Conservation (phyloP, 2,113 vertebrate genomes). For the Dascyllus trimaculatus region DNA sequence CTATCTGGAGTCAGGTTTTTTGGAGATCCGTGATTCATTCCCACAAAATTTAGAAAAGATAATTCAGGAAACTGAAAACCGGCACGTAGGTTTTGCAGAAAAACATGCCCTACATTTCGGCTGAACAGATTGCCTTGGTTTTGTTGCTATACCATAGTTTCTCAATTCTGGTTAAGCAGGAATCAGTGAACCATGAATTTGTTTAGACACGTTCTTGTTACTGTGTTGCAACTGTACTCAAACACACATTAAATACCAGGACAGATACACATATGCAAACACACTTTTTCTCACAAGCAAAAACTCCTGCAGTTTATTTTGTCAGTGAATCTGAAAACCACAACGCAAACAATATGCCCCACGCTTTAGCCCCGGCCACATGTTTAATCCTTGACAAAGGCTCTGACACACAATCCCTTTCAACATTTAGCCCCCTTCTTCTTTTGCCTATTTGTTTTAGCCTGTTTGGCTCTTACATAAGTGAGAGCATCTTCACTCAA, state of each 20-base stretch:
- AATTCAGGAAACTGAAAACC: not conserved
- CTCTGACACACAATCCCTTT: constrained; percentile 56
- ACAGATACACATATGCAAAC: constrained; percentile 56
- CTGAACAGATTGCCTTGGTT: constrained; percentile 5
- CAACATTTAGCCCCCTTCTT: constrained; percentile 16
- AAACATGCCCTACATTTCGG: constrained; percentile 13
- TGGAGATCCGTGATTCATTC: not conserved
- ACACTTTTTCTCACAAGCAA: constrained; percentile 66
- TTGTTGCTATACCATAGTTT: constrained; percentile 28
- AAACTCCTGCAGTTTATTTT: constrained; percentile 72
- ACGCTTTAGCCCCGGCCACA: constrained; percentile 53
- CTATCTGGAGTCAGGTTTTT: constrained; percentile 4
- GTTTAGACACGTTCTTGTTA: constrained; percentile 39
- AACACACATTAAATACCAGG: constrained; percentile 48
- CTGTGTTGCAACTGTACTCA: constrained; percentile 52
- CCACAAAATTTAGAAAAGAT: constrained; percentile 21
- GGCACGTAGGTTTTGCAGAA: not conserved
- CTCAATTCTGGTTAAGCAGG: constrained; percentile 40
- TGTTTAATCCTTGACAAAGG: constrained; percentile 55
- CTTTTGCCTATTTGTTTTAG: constrained; percentile 20
- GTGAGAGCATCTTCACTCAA: constrained; percentile 40
- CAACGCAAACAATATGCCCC: constrained; percentile 64
- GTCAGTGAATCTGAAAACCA: constrained; percentile 73
- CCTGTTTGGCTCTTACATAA: constrained; percentile 42
- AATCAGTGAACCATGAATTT: constrained; percentile 46